Percentiles rank a stretch among this genome's conserved stretches.
These are phyloP conservation scores for Tenebrio molitor DNA, from an alignment of 1,140 invertebrate species.

Conservation along the genomic window DNA sequence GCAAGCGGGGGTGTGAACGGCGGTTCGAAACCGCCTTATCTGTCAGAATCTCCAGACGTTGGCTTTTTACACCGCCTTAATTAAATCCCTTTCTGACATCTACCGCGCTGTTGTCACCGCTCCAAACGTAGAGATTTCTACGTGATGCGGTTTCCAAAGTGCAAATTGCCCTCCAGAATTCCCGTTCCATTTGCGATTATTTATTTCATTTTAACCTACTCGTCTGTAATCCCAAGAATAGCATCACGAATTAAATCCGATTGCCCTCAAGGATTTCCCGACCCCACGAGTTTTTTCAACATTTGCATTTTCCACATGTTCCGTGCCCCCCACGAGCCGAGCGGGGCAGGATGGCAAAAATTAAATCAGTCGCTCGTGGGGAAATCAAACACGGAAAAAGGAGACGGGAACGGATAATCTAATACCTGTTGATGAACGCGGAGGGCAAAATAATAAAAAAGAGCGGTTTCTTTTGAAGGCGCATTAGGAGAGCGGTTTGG, in stretches of 20 bases:
- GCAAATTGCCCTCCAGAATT: slow-evolving; percentile 63
- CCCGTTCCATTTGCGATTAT: slow-evolving; percentile 56
- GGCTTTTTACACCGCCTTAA: slow-evolving; percentile 66
- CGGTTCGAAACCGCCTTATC: slow-evolving; percentile 28
- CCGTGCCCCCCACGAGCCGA: slow-evolving; percentile 12
- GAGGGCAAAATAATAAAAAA: slow-evolving; percentile 23
- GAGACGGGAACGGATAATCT: slow-evolving; percentile 28
- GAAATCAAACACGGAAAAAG: slow-evolving; percentile 17
- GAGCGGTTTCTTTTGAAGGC: slow-evolving; percentile 45
- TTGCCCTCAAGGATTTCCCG: slow-evolving; percentile 42
- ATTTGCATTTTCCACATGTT: slow-evolving; percentile 48
- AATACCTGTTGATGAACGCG: slow-evolving; percentile 43
- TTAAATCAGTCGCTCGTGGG: slow-evolving; percentile 44
- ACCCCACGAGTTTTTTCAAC: slow-evolving; percentile 51
- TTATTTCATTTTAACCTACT: slow-evolving; percentile 59
- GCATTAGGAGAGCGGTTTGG: slow-evolving; percentile 35
- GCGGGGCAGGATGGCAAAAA: no score
- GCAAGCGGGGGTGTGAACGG: no score
- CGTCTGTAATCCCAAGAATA: slow-evolving; percentile 41
- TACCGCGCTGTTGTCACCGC: slow-evolving; percentile 65
- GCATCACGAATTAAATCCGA: slow-evolving; percentile 34
- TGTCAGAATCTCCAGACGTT: slow-evolving; percentile 54
- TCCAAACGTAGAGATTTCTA: slow-evolving; percentile 65
- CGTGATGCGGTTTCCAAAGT: slow-evolving; percentile 65
- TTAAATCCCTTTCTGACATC: slow-evolving; percentile 67